Evolutionary conservation across 1,140 invertebrate species (phyloP).

Genomic region (Caenorhabditis briggsae): DNA sequence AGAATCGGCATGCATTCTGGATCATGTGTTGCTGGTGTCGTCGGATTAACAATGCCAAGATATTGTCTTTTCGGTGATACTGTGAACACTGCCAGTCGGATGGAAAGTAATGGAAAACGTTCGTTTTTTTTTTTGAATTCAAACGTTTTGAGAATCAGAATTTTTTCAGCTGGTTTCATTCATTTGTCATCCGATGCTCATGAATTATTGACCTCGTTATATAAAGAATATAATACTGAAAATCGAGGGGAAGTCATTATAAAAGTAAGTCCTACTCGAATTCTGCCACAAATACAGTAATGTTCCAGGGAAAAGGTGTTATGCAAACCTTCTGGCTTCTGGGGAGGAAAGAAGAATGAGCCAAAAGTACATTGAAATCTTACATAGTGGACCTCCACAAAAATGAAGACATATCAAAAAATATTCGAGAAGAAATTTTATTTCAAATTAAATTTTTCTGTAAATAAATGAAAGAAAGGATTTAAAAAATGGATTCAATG

Average conservation of each 20-base stretch:
- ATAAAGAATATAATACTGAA: conserved; percentile 74
- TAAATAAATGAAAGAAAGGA: background rate
- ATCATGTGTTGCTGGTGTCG: conserved; percentile 78
- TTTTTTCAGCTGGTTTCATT: conserved; percentile 71
- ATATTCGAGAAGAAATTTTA: background rate
- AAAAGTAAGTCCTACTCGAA: conserved; percentile 63
- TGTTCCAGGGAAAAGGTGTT: conserved; percentile 82
- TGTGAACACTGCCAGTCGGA: conserved; percentile 90
- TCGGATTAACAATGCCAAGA: conserved; percentile 79
- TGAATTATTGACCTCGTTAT: conserved; percentile 69
- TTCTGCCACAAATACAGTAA: background rate
- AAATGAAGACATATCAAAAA: conserved; percentile 44
- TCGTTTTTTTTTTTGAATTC: background rate
- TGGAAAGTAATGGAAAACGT: conserved; percentile 83
- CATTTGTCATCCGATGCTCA: conserved; percentile 72
- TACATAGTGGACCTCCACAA: background rate
- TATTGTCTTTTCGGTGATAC: conserved; percentile 87
- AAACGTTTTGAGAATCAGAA: background rate
- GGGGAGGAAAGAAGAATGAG: background rate
- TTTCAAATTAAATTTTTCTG: background rate
- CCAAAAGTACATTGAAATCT: conserved; percentile 19
- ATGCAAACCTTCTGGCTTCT: conserved; percentile 94
- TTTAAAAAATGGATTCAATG: background rate
- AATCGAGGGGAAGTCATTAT: conserved; percentile 75
- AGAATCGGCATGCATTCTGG: conserved; percentile 91